phyloP scores from a whole-genome alignment of 1,140 invertebrate species.

The Cardiocondyla obscurior region DNA sequence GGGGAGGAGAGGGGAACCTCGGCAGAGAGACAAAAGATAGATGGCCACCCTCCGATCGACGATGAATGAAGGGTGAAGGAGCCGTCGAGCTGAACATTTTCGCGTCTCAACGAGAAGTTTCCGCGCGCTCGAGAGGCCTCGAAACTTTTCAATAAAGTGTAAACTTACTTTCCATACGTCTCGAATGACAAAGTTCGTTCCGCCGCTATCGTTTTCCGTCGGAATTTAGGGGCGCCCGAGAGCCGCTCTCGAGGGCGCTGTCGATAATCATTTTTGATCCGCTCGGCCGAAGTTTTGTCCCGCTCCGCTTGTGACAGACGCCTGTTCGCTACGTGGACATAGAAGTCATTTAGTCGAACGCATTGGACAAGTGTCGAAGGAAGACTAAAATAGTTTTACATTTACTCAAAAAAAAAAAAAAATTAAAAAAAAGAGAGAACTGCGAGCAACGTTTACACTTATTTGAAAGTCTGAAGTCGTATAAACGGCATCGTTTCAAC shows the following conservation, averaged over 20 bases:
- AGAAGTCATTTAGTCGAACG: background rate
- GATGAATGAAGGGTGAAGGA: background rate
- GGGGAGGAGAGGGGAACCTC: no score
- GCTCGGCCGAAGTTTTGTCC: conserved; percentile 24
- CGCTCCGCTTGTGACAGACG: background rate
- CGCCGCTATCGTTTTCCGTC: conserved; percentile 53
- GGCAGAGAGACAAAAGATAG: background rate
- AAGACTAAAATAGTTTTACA: background rate
- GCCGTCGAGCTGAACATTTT: conserved; percentile 53
- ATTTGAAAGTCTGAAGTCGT: background rate
- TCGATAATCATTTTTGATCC: conserved; percentile 65
- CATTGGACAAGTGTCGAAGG: background rate
- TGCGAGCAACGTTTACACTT: background rate
- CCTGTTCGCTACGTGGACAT: background rate
- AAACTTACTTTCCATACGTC: conserved; percentile 65
- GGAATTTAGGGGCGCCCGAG: conserved; percentile 50
- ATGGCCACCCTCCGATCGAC: conserved; percentile 39
- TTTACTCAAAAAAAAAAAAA: background rate
- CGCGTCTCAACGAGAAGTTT: conserved; percentile 53
- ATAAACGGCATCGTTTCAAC: background rate
- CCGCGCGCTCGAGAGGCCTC: conserved; percentile 58
- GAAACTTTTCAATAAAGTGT: conserved; percentile 68
- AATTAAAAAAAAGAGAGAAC: no score
- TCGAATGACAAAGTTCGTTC: conserved; percentile 45
- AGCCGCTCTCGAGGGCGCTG: conserved; percentile 21